phyloP scores from a whole-genome alignment of 2,888 invertebrate species.

The Plebejus argus region DNA sequence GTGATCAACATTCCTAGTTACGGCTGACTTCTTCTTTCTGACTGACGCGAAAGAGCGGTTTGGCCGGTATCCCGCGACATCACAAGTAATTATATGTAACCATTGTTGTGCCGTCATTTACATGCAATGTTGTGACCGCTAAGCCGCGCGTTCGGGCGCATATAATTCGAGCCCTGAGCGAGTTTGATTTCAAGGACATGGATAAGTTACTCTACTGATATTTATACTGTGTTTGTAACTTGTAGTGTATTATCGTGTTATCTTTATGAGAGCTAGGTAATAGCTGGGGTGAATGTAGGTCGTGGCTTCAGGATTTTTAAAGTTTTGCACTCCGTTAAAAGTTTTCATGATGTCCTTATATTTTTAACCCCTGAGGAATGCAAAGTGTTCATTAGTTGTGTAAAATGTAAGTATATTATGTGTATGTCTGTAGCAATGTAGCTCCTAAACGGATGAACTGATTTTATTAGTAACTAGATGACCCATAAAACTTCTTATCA shows the following conservation, averaged over 20 bases:
- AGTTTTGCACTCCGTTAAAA: neutral
- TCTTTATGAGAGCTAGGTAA: slow-evolving; percentile 19
- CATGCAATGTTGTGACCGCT: no score
- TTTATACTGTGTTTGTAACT: neutral
- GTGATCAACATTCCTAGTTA: neutral
- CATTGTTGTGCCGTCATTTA: no score
- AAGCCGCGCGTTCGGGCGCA: no score
- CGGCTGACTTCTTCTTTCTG: no score
- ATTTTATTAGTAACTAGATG: no score
- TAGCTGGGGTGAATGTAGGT: slow-evolving; percentile 3
- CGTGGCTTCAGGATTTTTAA: slow-evolving; percentile 7
- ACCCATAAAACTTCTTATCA: no score
- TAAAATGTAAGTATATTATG: neutral
- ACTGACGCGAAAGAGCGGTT: no score
- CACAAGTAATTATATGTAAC: no score
- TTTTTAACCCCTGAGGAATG: neutral
- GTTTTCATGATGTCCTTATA: neutral
- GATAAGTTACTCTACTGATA: neutral
- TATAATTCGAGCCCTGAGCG: no score
- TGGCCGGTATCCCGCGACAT: no score
- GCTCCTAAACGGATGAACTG: no score
- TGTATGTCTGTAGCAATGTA: no score
- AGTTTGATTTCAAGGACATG: neutral
- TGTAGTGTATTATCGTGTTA: neutral
- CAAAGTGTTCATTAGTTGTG: neutral